These are phyloP conservation scores for Tychaedon coryphoeus DNA, from an alignment of 2,113 vertebrate genomes.

Conservation along the genomic window DNA sequence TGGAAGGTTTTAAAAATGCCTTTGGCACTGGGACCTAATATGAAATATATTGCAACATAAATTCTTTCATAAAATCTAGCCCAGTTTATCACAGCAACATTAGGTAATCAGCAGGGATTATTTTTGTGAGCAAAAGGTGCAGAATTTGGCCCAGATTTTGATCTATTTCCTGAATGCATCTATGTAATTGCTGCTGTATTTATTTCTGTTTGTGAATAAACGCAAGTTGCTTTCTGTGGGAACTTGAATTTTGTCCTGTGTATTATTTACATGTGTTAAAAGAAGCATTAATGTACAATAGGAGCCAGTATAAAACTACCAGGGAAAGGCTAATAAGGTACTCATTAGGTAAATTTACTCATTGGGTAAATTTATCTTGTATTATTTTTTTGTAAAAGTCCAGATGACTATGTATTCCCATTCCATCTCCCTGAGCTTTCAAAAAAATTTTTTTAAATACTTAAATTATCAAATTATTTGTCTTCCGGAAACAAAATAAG, in stretches of 20 bases:
- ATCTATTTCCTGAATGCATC: background rate
- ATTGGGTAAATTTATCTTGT: conserved; percentile 35
- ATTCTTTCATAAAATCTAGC: background rate
- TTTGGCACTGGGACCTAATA: background rate
- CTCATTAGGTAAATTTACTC: conserved; percentile 46
- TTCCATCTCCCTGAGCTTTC: background rate
- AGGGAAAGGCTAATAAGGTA: conserved; percentile 14
- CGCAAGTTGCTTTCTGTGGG: conserved; percentile 6
- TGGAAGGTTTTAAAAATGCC: conserved; percentile 2
- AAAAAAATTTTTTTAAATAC: background rate
- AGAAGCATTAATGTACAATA: background rate
- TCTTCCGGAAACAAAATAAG: background rate
- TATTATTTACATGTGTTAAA: conserved; percentile 36
- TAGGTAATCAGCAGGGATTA: background rate
- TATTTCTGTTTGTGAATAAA: conserved; percentile 1
- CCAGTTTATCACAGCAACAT: background rate
- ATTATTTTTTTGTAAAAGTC: conserved; percentile 47
- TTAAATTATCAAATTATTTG: background rate
- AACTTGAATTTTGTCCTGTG: conserved; percentile 17
- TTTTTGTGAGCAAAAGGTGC: background rate
- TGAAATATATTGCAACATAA: background rate
- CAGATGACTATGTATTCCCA: conserved; percentile 15
- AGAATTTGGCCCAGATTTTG: background rate
- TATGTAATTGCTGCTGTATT: background rate
- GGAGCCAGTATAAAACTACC: background rate